A percentile compares a stretch with the other conserved stretches of the same genome.
Evolutionary conservation across 2,888 invertebrate species (phyloP).

Genomic region (Agrypnus murinus): DNA sequence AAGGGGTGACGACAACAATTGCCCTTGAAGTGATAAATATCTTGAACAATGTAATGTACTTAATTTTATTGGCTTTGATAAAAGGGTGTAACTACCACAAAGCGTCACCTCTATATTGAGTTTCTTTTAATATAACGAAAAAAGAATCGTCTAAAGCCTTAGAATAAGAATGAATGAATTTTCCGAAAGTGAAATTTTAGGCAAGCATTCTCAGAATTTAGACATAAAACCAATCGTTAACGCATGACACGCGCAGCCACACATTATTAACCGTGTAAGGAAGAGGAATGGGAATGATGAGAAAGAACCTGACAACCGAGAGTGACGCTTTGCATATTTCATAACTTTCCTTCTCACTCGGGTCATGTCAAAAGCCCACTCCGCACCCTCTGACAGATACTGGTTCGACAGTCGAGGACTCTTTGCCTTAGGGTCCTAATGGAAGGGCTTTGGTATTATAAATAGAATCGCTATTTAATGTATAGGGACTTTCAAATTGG

Average conservation of each 20-base stretch:
- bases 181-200: too few relatives aligned
- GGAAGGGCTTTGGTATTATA: slow-evolving; percentile 42
- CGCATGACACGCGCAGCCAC: slow-evolving; percentile 44
- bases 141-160: too few relatives aligned
- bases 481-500: slow-evolving; percentile 47
- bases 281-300: slow-evolving; percentile 56
- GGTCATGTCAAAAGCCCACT: slow-evolving; percentile 55
- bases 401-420: slow-evolving; percentile 46
- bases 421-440: slow-evolving; percentile 40
- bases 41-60: slow-evolving; percentile 32
- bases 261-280: slow-evolving; percentile 47
- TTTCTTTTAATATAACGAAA: too few relatives aligned
- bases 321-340: slow-evolving; percentile 65
- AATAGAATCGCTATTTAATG: slow-evolving; percentile 48
- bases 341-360: slow-evolving; percentile 62
- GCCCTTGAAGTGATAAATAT: slow-evolving; percentile 46
- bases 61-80: slow-evolving; percentile 1
- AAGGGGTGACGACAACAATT: slow-evolving; percentile 43
- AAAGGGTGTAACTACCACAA: not conserved
- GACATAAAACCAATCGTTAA: slow-evolving; percentile 46
- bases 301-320: slow-evolving; percentile 60
- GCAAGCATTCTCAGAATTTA: slow-evolving; percentile 23
- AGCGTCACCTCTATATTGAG: too few relatives aligned
- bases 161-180: too few relatives aligned
- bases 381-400: slow-evolving; percentile 46